Conservation (phyloP, 2,113 vertebrate species). For the Ellobius talpinus region DNA sequence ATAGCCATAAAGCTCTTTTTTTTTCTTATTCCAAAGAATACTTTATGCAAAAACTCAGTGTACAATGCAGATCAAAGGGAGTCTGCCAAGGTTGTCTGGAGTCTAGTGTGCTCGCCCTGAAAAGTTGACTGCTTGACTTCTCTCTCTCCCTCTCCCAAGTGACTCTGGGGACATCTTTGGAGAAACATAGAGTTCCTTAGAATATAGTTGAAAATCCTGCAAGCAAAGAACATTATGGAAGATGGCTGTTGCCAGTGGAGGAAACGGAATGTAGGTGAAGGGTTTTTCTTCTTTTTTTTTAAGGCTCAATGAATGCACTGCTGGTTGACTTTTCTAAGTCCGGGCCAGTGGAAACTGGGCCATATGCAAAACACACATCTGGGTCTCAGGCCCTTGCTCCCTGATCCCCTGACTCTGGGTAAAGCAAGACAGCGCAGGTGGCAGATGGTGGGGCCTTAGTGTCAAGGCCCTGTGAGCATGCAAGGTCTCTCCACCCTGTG, state of each 20-base stretch:
- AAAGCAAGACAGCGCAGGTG: background rate
- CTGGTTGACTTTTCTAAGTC: background rate
- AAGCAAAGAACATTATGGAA: background rate
- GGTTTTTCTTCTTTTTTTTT: background rate
- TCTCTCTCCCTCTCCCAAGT: background rate
- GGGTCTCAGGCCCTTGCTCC: background rate
- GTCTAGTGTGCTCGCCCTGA: background rate
- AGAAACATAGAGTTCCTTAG: background rate
- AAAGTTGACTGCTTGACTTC: background rate
- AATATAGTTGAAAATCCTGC: background rate
- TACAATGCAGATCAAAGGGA: conserved; percentile 25
- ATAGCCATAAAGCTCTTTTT: background rate
- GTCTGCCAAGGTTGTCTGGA: background rate
- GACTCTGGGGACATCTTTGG: background rate
- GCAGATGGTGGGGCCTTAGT: background rate
- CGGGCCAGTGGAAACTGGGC: background rate
- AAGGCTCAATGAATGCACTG: background rate
- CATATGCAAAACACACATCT: background rate
- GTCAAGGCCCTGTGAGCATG: background rate
- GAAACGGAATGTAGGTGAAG: background rate
- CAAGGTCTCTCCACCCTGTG: background rate
- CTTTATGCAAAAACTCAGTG: conserved; percentile 43
- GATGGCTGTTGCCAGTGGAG: background rate
- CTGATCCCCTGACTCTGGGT: background rate
- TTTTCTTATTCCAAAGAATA: conserved; percentile 30